Evolutionary conservation across 2,113 vertebrate species (phyloP).

Genomic region (Heptranchias perlo): DNA sequence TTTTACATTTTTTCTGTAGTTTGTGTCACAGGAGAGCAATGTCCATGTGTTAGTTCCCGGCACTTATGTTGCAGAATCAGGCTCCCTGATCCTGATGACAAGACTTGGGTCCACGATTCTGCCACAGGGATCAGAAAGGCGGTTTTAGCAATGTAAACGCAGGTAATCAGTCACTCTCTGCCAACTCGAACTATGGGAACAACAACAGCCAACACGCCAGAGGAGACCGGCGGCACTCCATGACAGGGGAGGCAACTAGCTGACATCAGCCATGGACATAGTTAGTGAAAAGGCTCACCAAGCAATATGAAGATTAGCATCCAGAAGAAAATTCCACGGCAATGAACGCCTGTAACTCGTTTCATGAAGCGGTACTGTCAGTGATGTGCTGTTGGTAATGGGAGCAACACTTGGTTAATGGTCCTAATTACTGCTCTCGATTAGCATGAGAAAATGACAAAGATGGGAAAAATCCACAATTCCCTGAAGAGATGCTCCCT

Average conservation of each 20-base stretch:
- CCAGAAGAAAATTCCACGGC: background rate
- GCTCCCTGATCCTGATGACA: background rate
- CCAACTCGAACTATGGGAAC: background rate
- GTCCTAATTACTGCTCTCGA: too few relatives aligned
- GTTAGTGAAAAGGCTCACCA: background rate
- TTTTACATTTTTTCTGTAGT: too few relatives aligned
- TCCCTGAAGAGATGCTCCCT: slow-evolving; percentile 16
- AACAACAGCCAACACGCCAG: background rate
- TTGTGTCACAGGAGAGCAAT: background rate
- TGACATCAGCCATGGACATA: background rate
- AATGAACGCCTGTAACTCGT: background rate
- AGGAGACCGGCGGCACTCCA: background rate
- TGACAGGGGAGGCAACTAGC: background rate
- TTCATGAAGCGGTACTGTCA: background rate
- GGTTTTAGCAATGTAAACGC: background rate
- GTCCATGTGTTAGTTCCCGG: background rate
- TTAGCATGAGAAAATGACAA: background rate
- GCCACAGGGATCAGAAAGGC: background rate
- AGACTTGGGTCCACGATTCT: background rate
- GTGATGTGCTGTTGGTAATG: background rate
- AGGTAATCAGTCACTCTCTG: background rate
- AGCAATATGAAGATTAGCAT: background rate
- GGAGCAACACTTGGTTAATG: background rate
- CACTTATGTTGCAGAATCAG: background rate
- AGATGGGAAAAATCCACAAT: background rate